Evolutionary conservation across 2,797 vertebrate genomes (phyloP).

Genomic region (Erithacus rubecula): DNA sequence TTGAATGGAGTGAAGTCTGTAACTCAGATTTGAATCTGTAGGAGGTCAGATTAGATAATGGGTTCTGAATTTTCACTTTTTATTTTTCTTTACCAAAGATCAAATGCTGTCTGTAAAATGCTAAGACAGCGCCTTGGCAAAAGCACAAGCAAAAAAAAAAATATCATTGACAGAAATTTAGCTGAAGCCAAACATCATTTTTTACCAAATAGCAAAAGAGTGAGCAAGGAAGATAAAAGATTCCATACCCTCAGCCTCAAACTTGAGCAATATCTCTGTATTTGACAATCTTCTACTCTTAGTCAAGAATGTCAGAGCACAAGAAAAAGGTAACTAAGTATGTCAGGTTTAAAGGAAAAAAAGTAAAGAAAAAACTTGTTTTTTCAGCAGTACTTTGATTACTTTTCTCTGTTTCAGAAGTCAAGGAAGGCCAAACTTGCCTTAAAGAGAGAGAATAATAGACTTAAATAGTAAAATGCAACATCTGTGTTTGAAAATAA

Average conservation of each 20-base stretch:
- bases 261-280: not conserved
- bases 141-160: not conserved
- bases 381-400: not conserved
- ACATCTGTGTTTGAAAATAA: not conserved
- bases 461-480: not conserved
- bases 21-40: not conserved
- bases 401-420: not conserved
- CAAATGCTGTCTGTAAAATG: not conserved
- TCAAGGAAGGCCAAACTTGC: not conserved
- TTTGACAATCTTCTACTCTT: not conserved
- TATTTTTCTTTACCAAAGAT: not conserved
- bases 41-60: not conserved
- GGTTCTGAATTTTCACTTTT: not conserved
- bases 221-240: not conserved
- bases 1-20: not conserved
- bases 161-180: not conserved
- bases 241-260: not conserved
- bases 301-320: not conserved
- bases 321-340: not conserved
- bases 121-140: not conserved
- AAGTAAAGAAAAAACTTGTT: not conserved
- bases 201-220: not conserved
- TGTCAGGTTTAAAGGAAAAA: not conserved
- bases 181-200: rapidly evolving
- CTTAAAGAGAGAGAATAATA: not conserved